These are phyloP conservation scores for Lepilemur ruficaudatus DNA, from an alignment of 2,797 vertebrate genomes.

Conservation along the genomic window DNA sequence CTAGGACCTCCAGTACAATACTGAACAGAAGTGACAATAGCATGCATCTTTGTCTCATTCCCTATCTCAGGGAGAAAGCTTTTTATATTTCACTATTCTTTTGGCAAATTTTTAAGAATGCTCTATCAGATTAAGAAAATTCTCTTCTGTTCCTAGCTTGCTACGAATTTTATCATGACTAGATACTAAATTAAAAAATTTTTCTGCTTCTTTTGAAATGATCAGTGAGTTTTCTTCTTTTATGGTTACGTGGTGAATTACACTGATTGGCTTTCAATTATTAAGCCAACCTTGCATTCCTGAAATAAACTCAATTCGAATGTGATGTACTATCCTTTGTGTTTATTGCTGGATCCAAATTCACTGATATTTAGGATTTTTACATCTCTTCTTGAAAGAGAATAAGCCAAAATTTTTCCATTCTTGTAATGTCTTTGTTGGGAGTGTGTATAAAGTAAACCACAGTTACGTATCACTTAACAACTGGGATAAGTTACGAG, in stretches of 20 bases:
- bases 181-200: neutral
- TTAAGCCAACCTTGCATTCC: neutral
- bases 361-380: neutral
- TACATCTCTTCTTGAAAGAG: neutral
- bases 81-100: neutral
- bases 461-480: neutral
- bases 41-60: neutral
- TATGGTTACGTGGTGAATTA: neutral
- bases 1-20: neutral
- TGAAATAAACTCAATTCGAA: neutral
- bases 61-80: neutral
- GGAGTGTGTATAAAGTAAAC: neutral
- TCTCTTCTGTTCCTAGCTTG: neutral
- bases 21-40: neutral
- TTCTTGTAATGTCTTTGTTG: neutral
- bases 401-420: neutral
- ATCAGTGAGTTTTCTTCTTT: neutral
- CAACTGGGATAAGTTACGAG: neutral
- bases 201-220: neutral
- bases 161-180: neutral
- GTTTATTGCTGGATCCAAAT: neutral
- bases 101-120: neutral
- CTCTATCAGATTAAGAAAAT: neutral
- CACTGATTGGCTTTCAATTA: neutral
- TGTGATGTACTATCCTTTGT: neutral